phyloP scores from a whole-genome alignment of 2,113 vertebrate genomes.

The Larimichthys polyactis region DNA sequence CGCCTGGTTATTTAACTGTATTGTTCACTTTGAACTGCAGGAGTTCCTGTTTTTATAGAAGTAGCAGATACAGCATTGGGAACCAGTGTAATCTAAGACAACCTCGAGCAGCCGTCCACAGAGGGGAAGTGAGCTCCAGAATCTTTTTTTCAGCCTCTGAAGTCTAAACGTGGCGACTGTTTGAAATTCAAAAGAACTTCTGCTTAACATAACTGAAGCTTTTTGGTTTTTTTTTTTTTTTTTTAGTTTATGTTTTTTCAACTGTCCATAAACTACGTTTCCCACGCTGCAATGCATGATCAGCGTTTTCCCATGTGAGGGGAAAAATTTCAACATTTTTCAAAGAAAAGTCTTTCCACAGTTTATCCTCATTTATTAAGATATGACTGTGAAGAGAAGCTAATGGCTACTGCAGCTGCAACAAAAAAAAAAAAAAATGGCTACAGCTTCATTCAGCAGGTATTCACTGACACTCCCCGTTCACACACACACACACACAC shows the following conservation, averaged over 20 bases:
- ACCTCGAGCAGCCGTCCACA: neutral
- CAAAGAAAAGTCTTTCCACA: neutral
- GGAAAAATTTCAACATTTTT: neutral
- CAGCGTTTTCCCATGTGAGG: neutral
- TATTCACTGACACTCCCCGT: constrained; percentile 38
- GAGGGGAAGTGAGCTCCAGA: neutral
- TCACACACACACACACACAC: constrained; percentile 2
- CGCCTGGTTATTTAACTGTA: neutral
- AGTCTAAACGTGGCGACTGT: neutral
- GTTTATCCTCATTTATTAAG: constrained; percentile 2
- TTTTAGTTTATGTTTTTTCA: neutral
- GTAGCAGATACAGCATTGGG: neutral
- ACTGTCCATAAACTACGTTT: neutral
- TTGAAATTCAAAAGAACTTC: neutral
- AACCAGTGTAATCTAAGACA: neutral
- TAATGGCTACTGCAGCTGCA: constrained; percentile 30
- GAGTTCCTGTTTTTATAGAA: neutral
- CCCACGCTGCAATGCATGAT: neutral
- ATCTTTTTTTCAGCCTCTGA: neutral
- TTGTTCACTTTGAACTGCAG: neutral
- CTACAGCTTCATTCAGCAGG: constrained; percentile 53
- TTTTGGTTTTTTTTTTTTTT: too few relatives aligned
- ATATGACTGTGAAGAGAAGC: constrained; percentile 1
- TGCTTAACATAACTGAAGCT: neutral
- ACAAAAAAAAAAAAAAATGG: constrained; percentile 2